Evolutionary conservation across 2,797 vertebrate genomes (phyloP), one percentile per base, ranked within the genome.

Genomic region (Spinibarbus caldwelli): DNA sequence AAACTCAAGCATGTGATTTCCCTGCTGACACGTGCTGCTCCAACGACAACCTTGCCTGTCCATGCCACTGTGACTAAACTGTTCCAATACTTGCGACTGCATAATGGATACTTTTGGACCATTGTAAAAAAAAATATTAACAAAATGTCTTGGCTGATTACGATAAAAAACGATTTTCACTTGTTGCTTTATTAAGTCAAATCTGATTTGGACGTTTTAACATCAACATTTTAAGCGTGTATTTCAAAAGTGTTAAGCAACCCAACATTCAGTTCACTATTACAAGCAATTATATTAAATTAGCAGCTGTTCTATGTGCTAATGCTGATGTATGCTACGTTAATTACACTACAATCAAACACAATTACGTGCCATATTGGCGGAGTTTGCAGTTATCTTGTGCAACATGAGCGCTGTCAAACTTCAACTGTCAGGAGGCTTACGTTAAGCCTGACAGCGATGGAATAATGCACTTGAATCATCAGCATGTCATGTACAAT

Each of bases 281-380:
- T 73, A 73, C 29, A 83, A n/a, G 59, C 71, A 68, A 80, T 54
- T 52, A 68, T 1, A 26, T 1, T 36, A 34, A 83, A 66, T 83
- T 66, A 29, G 31, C 54, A 75, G 19, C 38, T 73, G 62, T 45
- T 41, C 52, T 31, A 54, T n/a, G 66, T 21, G 66, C 31, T 70
- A 70, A 29, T 66, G 45, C 66, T 19, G 23, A 57, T 73, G 38
- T 59, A 43, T 23, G 70, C 38, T 3, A 72, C n/a, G 26, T 11
- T 59, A 73, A 73, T 34, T 47, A 59, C 5, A 1, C 41, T 47
- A 45, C 11, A 66, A 66, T 79, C 59, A 66, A 79, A 64, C 5
- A 72, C 38, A 72, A 70, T 59, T 73, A 62, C 17, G 19, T 43
- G 17, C 52, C n/a, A 82, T 72, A 59, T 34, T 73, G 70, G 29